Conservation (phyloP, 2,888 invertebrate species). For the Lepidocyrtinus sp. region DNA sequence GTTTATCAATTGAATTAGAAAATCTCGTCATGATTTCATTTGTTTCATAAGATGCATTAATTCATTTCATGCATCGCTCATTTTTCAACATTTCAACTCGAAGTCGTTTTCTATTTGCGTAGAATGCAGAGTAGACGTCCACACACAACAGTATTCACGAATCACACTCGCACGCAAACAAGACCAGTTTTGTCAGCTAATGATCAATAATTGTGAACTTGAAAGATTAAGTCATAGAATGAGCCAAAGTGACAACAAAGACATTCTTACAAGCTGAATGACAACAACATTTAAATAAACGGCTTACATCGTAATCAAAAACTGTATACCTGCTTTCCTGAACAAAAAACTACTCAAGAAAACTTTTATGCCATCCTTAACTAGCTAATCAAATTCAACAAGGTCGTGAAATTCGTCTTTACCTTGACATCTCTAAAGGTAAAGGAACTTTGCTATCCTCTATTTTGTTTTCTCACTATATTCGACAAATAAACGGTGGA, state of each 20-base stretch:
- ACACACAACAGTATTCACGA: background rate
- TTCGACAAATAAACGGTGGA: too few relatives aligned
- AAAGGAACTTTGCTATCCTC: too few relatives aligned
- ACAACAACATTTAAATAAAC: background rate
- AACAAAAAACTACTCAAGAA: background rate
- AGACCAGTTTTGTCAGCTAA: conserved; percentile 45
- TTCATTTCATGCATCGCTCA: background rate
- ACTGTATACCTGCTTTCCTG: background rate
- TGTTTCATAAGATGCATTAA: too few relatives aligned
- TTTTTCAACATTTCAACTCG: background rate
- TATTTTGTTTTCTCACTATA: too few relatives aligned
- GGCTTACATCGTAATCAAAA: too few relatives aligned
- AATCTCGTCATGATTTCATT: too few relatives aligned
- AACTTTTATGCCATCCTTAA: background rate
- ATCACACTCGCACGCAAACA: conserved; percentile 37
- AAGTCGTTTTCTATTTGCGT: background rate
- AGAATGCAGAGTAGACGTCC: background rate
- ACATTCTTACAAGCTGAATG: conserved; percentile 2
- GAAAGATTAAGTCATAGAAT: conserved; percentile 51
- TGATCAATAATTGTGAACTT: conserved; percentile 42
- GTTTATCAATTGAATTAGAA: too few relatives aligned
- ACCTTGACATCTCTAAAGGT: too few relatives aligned
- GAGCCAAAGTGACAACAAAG: conserved; percentile 36
- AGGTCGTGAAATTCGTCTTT: too few relatives aligned
- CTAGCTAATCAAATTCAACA: too few relatives aligned